phyloP scores from a whole-genome alignment of 2,888 invertebrate genomes.

The Drosophila meridiana region DNA sequence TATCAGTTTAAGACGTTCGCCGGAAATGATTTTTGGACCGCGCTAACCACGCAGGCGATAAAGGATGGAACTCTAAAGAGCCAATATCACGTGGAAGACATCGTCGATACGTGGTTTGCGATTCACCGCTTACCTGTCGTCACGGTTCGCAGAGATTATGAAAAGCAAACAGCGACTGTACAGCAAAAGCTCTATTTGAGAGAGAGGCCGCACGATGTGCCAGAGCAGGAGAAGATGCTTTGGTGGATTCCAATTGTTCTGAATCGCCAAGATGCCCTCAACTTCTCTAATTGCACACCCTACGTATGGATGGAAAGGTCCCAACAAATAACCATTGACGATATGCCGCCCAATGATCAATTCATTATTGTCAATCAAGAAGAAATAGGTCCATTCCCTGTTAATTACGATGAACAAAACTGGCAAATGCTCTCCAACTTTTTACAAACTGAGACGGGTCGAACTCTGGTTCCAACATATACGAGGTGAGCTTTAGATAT shows the following conservation, averaged over 20 bases:
- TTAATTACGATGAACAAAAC: constrained; percentile 92
- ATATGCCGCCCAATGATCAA: constrained; percentile 87
- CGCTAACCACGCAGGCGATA: constrained; percentile 89
- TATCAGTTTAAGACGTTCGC: constrained; percentile 91
- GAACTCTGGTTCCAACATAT: constrained; percentile 88
- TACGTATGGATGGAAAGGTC: constrained; percentile 88
- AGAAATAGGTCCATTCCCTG: constrained; percentile 93
- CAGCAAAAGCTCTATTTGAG: constrained; percentile 89
- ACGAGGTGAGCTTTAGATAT: constrained; percentile 84
- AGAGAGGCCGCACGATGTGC: constrained; percentile 90
- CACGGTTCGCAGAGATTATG: constrained; percentile 89
- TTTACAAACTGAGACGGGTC: constrained; percentile 86
- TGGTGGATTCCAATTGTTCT: constrained; percentile 92
- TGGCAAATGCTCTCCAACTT: constrained; percentile 91
- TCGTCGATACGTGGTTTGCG: constrained; percentile 93
- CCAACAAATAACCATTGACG: constrained; percentile 86
- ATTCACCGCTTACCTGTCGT: constrained; percentile 92
- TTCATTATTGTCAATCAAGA: constrained; percentile 93
- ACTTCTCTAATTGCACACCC: constrained; percentile 87
- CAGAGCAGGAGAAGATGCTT: constrained; percentile 89
- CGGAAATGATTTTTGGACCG: constrained; percentile 92
- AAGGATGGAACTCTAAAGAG: constrained; percentile 87
- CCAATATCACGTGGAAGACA: constrained; percentile 88
- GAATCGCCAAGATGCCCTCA: constrained; percentile 87
- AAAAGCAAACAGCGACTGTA: constrained; percentile 87